phyloP scores from a whole-genome alignment of 2,113 vertebrate genomes.

The Spermophilus dauricus region DNA sequence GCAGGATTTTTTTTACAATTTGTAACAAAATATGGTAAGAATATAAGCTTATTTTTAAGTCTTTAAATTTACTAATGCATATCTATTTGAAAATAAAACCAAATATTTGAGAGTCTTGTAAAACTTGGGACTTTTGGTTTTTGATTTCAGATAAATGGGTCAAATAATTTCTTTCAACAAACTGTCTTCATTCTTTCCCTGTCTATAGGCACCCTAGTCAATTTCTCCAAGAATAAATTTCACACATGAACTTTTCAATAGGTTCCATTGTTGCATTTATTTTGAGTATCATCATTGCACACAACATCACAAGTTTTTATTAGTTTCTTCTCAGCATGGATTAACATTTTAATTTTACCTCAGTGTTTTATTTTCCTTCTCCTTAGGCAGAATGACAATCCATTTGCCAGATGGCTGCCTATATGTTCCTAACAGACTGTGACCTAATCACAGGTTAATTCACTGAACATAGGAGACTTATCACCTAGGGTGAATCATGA shows the following conservation, averaged over 20 bases:
- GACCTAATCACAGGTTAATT: conserved; percentile 7
- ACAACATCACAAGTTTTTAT: background rate
- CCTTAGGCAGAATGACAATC: background rate
- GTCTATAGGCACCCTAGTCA: background rate
- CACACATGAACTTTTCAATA: background rate
- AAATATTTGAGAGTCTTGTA: background rate
- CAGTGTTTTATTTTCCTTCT: background rate
- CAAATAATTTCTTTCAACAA: conserved; percentile 15
- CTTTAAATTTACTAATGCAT: background rate
- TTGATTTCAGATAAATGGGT: background rate
- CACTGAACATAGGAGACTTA: background rate
- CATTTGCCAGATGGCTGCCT: background rate
- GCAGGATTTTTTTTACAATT: background rate
- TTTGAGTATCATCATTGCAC: background rate
- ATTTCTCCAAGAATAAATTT: conserved; percentile 30
- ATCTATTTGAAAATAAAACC: background rate
- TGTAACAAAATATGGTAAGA: background rate
- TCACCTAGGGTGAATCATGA: background rate
- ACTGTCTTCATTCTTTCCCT: background rate
- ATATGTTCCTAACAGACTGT: background rate
- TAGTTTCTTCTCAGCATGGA: background rate
- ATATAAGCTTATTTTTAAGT: background rate
- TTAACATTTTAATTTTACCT: conserved; percentile 41
- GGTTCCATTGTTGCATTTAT: background rate
- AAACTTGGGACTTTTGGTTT: background rate